Percentiles rank a stretch among this genome's conserved stretches.
Evolutionary conservation across 1,140 invertebrate genomes (phyloP).

Genomic region (Bursaphelenchus mucronatus): DNA sequence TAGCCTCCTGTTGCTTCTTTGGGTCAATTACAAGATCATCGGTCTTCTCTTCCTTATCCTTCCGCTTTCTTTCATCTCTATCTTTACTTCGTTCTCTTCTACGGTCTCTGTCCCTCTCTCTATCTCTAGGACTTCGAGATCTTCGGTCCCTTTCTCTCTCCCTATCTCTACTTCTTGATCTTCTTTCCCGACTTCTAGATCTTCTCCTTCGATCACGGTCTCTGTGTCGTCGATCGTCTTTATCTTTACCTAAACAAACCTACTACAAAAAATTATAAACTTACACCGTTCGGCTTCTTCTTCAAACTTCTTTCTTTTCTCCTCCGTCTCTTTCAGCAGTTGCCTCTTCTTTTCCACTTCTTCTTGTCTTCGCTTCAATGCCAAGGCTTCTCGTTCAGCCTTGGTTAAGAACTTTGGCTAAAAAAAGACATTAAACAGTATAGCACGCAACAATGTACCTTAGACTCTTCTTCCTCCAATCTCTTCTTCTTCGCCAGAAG

Average conservation of each 20-base stretch:
- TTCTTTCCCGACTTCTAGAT: conserved; percentile 21
- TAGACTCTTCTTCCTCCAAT: conserved; percentile 79
- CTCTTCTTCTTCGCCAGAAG: conserved; percentile 89
- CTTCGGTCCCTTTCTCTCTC: conserved; percentile 45
- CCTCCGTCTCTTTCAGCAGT: conserved; percentile 71
- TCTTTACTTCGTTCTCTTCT: conserved; percentile 30
- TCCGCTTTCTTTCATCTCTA: conserved; percentile 30
- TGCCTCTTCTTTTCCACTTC: conserved; percentile 71
- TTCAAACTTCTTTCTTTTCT: conserved; percentile 67
- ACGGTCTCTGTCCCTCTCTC: conserved; percentile 34
- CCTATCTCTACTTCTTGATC: conserved; percentile 39
- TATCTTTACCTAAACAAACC: conserved; percentile 25
- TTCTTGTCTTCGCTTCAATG: conserved; percentile 79
- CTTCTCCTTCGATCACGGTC: conserved; percentile 50
- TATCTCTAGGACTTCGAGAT: conserved; percentile 29
- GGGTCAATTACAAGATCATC: conserved; percentile 27
- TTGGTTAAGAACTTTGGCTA: conserved; percentile 90
- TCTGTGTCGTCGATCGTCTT: conserved; percentile 29
- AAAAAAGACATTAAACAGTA: conserved; percentile 31
- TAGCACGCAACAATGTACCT: conserved; percentile 63
- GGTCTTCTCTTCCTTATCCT: conserved; percentile 37
- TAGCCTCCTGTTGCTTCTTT: conserved; percentile 51
- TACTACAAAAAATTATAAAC: conserved; percentile 6
- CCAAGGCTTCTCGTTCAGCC: conserved; percentile 83
- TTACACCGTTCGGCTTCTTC: conserved; percentile 67